Conservation (phyloP, 2,113 vertebrate genomes). For the Grammomys dolichurus region DNA sequence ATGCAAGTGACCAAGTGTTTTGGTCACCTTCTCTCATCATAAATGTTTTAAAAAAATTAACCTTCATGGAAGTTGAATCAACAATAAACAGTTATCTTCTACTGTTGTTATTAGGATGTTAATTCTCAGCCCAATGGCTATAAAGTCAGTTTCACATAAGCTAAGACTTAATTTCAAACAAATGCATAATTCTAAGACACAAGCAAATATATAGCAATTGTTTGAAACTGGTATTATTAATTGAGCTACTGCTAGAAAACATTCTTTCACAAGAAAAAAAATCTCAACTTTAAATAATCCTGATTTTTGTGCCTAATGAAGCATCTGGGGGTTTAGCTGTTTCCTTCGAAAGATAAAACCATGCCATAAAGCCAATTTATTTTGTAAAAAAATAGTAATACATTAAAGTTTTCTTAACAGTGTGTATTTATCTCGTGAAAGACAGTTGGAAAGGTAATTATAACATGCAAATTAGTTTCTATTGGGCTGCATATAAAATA, state of each 20-base stretch:
- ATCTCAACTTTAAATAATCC: conserved; percentile 71
- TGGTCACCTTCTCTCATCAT: not conserved
- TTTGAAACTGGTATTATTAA: conserved; percentile 74
- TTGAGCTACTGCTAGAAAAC: conserved; percentile 70
- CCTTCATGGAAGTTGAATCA: conserved; percentile 8
- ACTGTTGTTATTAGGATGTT: not conserved
- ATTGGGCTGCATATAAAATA: conserved; percentile 78
- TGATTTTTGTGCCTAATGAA: conserved; percentile 82
- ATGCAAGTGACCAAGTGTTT: not conserved
- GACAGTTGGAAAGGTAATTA: conserved; percentile 85
- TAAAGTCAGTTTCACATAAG: conserved; percentile 4
- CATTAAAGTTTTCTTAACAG: conserved; percentile 82
- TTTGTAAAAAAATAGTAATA: conserved; percentile 77
- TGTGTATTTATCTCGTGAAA: conserved; percentile 84
- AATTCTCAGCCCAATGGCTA: conserved; percentile 5
- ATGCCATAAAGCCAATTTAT: conserved; percentile 81
- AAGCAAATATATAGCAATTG: conserved; percentile 38
- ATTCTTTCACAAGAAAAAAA: conserved; percentile 63
- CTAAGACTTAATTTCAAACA: conserved; percentile 33
- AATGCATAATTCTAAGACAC: conserved; percentile 30
- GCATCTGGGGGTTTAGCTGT: conserved; percentile 62
- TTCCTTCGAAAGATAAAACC: conserved; percentile 70
- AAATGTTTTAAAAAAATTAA: not conserved
- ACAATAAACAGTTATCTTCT: not conserved
- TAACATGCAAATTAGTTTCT: conserved; percentile 86